Base-by-base conservation (phyloP, 2,888 invertebrate genomes). In the Tillus elongatus region DNA sequence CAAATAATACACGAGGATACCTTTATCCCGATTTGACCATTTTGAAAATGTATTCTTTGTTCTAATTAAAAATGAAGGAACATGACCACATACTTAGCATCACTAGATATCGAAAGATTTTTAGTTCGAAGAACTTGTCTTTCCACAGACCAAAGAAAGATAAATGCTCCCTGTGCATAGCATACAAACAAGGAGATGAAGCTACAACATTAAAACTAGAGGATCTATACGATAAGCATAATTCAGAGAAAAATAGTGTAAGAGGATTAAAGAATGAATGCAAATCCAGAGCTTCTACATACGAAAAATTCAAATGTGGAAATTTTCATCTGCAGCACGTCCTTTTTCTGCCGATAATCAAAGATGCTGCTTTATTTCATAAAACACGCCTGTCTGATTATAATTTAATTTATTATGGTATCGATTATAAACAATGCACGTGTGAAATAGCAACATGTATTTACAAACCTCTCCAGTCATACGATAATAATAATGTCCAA, bases 171-270 rank as follows among this genome's bases (percentile, higher is more conserved):
- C n/a, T n/a, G n/a, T n/a, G n/a, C n/a, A 30, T 36, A n/a, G 36
- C 39, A n/a, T 46, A 33, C 37, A 41, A 35, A 39, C 29, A 42
- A 37, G 40, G 41, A 30, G 26, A 39, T 35, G 42, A 43, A n/a
- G 28, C 26, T 14, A 34, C 24, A 15, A 45, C 44, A n/a, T 10
- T 26, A 3, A 10, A 26, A 10, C n/a, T 8, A 19, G 24, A 8
- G 8, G 8, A 8, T 6, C n/a, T n/a, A n/a, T n/a, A n/a, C n/a
- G n/a, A n/a, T n/a, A n/a, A n/a, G n/a, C n/a, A n/a, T n/a, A n/a
- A 19, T 13, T 26, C 24, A 26, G 33, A 36, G 15, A 39, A 39
- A 35, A 15, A n/a, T 15, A 29, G 11, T 12, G 35, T 39, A 13
- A 13, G 29, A 29, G 15, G 29, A 29, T 13, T 39, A 9, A 36